These are phyloP conservation scores for Lasiommata megera DNA, from an alignment of 2,888 invertebrate species.

Conservation along the genomic window DNA sequence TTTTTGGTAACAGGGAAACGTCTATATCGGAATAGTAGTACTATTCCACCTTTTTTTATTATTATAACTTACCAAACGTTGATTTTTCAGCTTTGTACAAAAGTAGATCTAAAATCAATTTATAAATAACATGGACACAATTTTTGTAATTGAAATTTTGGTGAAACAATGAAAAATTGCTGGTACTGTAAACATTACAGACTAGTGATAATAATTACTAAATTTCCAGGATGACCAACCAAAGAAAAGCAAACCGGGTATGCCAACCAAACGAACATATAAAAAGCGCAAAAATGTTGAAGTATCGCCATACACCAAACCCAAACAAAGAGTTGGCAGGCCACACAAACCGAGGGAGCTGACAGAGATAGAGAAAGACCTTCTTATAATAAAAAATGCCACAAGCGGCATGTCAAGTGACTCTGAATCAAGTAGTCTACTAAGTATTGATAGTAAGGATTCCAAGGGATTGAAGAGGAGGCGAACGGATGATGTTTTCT, in stretches of 20 bases:
- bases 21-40: too few species aligned
- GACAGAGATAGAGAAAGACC: conserved; percentile 69
- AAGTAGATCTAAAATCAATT: too few species aligned
- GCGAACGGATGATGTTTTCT: conserved; percentile 42
- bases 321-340: conserved; percentile 49
- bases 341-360: conserved; percentile 60
- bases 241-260: conserved; percentile 49
- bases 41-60: too few species aligned
- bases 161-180: too few species aligned
- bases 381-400: conserved; percentile 66
- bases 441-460: conserved; percentile 45
- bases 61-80: too few species aligned
- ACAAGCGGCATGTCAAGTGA: conserved; percentile 58
- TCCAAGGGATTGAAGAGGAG: conserved; percentile 51
- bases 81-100: too few species aligned
- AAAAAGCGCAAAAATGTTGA: conserved; percentile 58
- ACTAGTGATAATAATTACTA: too few species aligned
- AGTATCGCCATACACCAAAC: conserved; percentile 55
- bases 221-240: conserved; percentile 58
- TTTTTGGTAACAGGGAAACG: too few species aligned
- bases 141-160: too few species aligned
- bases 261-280: conserved; percentile 52
- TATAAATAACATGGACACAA: too few species aligned
- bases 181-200: too few species aligned
- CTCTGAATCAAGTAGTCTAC: conserved; percentile 47